These are phyloP conservation scores for Apantesis nais DNA, from an alignment of 2,888 invertebrate species.

Conservation along the genomic window DNA sequence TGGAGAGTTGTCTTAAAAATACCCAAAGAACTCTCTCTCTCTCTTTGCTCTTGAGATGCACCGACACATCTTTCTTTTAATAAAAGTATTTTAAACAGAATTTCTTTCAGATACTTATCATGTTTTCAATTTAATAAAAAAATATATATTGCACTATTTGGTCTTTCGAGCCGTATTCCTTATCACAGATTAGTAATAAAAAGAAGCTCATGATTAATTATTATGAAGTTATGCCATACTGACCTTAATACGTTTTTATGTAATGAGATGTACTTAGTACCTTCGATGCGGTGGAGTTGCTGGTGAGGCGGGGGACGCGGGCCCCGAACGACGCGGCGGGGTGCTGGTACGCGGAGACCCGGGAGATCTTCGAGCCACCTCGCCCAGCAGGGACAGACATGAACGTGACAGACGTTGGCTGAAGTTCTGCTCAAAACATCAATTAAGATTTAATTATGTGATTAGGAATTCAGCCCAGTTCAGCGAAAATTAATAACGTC, in stretches of 20 bases:
- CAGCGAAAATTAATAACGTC: no score
- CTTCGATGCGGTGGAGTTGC: slow-evolving; percentile 64
- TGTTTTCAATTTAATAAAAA: background rate
- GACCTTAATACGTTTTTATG: background rate
- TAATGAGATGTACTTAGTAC: slow-evolving; percentile 31
- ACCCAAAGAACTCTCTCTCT: no score
- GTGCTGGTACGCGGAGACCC: slow-evolving; percentile 51
- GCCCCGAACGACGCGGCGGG: slow-evolving; percentile 51
- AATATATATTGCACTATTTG: background rate
- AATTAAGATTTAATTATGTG: background rate
- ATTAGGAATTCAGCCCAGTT: background rate
- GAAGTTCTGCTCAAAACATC: slow-evolving; percentile 69
- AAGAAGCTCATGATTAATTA: no score
- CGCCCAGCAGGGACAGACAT: slow-evolving; percentile 76
- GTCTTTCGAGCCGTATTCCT: background rate
- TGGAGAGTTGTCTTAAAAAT: no score
- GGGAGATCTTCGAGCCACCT: slow-evolving; percentile 74
- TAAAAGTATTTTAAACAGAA: background rate
- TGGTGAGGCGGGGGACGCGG: slow-evolving; percentile 57
- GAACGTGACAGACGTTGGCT: slow-evolving; percentile 80
- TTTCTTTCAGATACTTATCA: background rate
- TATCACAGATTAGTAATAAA: background rate
- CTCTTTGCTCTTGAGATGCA: no score
- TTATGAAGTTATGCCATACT: background rate
- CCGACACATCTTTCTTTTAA: no score